Evolutionary conservation across 2,113 vertebrate species (phyloP), one percentile per base, ranked within the genome.

Genomic region (Centropus bengalensis): DNA sequence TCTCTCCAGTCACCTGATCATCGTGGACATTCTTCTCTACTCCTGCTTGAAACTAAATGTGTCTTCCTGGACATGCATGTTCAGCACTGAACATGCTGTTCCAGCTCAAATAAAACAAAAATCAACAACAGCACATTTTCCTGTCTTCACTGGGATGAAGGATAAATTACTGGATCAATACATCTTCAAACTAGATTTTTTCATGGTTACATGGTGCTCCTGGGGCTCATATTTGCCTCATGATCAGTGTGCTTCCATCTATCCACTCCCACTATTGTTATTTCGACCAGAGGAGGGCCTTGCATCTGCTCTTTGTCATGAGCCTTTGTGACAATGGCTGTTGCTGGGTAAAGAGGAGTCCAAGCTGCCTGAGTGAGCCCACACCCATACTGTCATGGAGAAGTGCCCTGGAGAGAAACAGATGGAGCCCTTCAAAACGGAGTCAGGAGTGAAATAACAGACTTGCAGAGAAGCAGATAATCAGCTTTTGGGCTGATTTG

Each of bases 81-180:
- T 82, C 64, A 67, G 30, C 51, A 51, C 10, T 15, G 30, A 20
- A 36, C n/a, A 9, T 0, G 0, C 10, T 32, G 5, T 36, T 87
- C 74, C 51, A 84, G 55, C 30, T 58, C 51, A 77, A 63, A 30
- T 8, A 14, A 84, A 93, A 77, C 47, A 69, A 86, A 56, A 75
- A 24, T 38, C 26, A 75, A 10, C 56, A 67, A 24, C 4, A 2
- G 38, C 42, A 68, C 14, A 5, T 86, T 86, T 80, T 86, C 21
- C 47, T 68, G 30, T 13, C 49, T 82, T 70, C 59, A 32, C 12
- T 28, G 19, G n/a, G 18, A n/a, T 54, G 38, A 76, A 59, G 15
- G 76, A 76, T 40, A 58, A 86, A 62, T 67, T 23, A 54, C 38
- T 42, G 16, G 7, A 73, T 83, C 52, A 22, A 30, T 19, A 63